Percentiles rank a stretch among this genome's conserved stretches.
Conservation (phyloP, 2,797 vertebrate genomes). For the Rachycentron canadum region DNA sequence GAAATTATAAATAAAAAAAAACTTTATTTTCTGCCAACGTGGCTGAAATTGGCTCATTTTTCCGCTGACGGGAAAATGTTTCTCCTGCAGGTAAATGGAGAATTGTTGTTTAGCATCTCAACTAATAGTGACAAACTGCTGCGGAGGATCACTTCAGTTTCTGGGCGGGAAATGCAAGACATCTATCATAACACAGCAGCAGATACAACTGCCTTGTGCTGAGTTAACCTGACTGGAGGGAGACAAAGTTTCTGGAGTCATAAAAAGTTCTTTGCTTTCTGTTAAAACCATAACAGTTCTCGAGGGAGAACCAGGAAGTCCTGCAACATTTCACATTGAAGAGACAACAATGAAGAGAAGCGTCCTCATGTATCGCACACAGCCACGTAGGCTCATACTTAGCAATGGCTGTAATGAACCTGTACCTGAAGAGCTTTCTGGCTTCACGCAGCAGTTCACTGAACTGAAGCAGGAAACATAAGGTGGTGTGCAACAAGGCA, state of each 20-base stretch:
- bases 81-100: conserved; percentile 31
- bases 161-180: neutral
- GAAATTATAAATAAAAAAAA: conserved; percentile 39
- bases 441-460: neutral
- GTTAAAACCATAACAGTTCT: neutral
- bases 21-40: conserved; percentile 39
- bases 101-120: conserved; percentile 33
- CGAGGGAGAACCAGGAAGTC: neutral
- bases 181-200: conserved; percentile 4
- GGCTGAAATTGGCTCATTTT: conserved; percentile 55
- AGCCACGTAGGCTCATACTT: neutral
- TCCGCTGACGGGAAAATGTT: conserved; percentile 44
- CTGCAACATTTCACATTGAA: neutral
- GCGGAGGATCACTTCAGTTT: neutral
- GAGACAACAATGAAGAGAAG: conserved; percentile 7
- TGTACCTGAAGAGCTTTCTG: neutral
- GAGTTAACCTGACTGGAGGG: neutral
- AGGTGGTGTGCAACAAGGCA: neutral
- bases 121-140: conserved; percentile 57
- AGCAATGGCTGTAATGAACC: neutral
- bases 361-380: neutral
- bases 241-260: neutral
- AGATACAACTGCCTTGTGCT: neutral
- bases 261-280: neutral
- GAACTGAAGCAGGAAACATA: neutral